Evolutionary conservation across 2,888 invertebrate species (phyloP), one percentile per base, ranked within the genome.

Genomic region (Mythimna lalbum): DNA sequence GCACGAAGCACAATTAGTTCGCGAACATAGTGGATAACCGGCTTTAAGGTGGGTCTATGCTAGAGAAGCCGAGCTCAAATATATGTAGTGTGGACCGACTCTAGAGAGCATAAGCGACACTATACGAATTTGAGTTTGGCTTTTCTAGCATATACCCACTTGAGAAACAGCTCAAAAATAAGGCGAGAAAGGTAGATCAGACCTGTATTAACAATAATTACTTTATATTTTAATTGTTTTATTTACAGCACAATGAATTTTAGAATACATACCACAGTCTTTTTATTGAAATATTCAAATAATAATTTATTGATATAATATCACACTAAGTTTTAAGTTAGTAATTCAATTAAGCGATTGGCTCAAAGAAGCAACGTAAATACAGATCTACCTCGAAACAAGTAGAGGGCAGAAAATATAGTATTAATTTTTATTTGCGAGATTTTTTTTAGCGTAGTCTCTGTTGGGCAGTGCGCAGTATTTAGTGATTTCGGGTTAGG

Each of bases 341-440:
- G 27, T 27, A 60, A 66, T 60, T 55, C 59, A 60, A 50, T 47
- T 55, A 55, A 43, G 27, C 14, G 19, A 47, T 56, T 56, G 68
- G 60, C 56, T 73, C 33, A 67, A 9, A n/a, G 43, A 68, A 56
- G 75, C 55, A 50, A 36, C 23, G 12, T 47, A 36, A 36, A 61
- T 76, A 76, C 68, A 76, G 43, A 56, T 47, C 68, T 76, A 73
- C 68, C 73, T 73, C 76, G 21, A 57, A 23, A 36, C 33, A 17
- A 75, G 68, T 73, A 73, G 76, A 73, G 43, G 61, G 50, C 56
- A 52, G 67, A 57, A 49, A n/a, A 57, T 14, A 19, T 73, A 61
- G 56, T 50, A 60, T 55, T 65, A 31, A 53, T 39, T 27, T 33
- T 60, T 19, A 49, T 61, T 76, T 61, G 56, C 56, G 27, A 61